Percentiles rank a stretch among this genome's conserved stretches.
Conservation (phyloP, 2,888 invertebrate genomes). For the Drosophila demipolita region DNA sequence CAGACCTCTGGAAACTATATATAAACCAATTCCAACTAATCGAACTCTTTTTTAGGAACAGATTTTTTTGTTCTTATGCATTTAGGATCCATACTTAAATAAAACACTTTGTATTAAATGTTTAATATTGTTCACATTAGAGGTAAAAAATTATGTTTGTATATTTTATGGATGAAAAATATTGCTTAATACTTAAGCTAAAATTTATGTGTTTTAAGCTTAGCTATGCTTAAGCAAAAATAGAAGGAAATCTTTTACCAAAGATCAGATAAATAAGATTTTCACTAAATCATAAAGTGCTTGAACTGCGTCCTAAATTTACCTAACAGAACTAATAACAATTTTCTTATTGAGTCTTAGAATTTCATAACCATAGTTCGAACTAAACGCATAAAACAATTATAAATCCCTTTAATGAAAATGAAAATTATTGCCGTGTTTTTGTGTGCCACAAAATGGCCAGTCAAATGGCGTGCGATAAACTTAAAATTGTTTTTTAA, state of each 20-base stretch:
- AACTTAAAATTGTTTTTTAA: slow-evolving; percentile 68
- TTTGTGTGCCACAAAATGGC: slow-evolving; percentile 21
- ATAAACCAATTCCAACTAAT: too few relatives aligned
- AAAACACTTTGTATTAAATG: too few relatives aligned
- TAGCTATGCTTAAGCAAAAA: background rate
- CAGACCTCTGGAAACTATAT: background rate
- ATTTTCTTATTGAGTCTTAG: background rate
- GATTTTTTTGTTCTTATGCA: too few relatives aligned
- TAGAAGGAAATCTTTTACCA: background rate
- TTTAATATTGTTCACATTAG: too few relatives aligned
- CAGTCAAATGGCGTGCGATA: slow-evolving; percentile 44
- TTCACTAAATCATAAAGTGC: background rate
- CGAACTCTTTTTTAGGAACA: too few relatives aligned
- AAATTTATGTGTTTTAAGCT: background rate
- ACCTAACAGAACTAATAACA: background rate
- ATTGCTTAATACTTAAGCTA: too few relatives aligned
- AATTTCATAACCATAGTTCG: background rate
- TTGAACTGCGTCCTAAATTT: background rate
- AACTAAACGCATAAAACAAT: background rate
- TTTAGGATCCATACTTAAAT: too few relatives aligned
- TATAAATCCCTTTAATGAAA: slow-evolving; percentile 2
- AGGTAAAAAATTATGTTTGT: too few relatives aligned
- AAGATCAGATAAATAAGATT: background rate
- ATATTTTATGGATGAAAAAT: too few relatives aligned
- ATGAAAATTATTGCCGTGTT: slow-evolving; percentile 14